phyloP scores from a whole-genome alignment of 1,140 invertebrate genomes.

The Cotesia typhae region DNA sequence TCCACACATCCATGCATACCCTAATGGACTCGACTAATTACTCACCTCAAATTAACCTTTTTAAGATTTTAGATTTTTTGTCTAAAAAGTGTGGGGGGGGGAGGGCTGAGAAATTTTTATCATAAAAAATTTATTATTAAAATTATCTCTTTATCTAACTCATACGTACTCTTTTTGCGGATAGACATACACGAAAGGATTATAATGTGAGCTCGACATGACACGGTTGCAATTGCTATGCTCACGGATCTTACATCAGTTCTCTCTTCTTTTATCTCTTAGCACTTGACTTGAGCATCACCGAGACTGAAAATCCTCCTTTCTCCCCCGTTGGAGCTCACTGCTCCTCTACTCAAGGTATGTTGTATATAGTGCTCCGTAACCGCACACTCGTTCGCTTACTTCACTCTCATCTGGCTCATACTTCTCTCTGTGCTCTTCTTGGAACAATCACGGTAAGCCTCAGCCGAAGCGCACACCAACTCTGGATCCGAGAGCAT shows the following conservation, averaged over 20 bases:
- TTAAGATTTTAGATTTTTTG: too few species aligned
- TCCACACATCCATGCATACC: too few species aligned
- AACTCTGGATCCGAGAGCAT: conserved; percentile 19
- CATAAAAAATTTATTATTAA: too few species aligned
- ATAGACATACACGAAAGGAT: conserved; percentile 9
- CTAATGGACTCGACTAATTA: too few species aligned
- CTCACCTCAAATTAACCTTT: too few species aligned
- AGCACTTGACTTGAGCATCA: conserved; percentile 18
- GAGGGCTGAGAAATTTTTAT: too few species aligned
- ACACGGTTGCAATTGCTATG: conserved; percentile 41
- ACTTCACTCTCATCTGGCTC: conserved; percentile 2
- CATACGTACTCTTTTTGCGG: not conserved
- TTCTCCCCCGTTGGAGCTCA: conserved; percentile 16
- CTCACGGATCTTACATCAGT: conserved; percentile 39
- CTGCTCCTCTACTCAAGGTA: not conserved
- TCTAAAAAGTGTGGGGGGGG: too few species aligned
- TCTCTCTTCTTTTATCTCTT: conserved; percentile 34
- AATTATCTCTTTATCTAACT: too few species aligned
- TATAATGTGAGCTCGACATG: conserved; percentile 19
- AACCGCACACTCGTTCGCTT: too few species aligned
- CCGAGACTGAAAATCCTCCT: not conserved
- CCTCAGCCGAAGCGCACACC: not conserved
- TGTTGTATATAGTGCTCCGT: not conserved
- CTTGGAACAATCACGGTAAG: conserved; percentile 39
- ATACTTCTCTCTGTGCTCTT: conserved; percentile 14